Base-by-base conservation (phyloP, 2,888 invertebrate genomes). In the Epistrophe grossulariae region DNA sequence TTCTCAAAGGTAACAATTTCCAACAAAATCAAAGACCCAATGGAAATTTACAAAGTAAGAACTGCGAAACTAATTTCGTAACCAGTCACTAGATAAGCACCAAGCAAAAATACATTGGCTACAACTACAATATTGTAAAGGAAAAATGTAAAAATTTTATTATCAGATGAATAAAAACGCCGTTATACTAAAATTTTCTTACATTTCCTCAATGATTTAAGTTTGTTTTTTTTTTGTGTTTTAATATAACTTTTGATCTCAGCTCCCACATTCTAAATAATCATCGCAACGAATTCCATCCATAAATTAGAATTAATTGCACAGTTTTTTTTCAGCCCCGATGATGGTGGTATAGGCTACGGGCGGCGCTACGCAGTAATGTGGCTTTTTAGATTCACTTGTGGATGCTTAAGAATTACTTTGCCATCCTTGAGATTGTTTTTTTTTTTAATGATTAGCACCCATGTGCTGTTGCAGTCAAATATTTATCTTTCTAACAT, bases 231-330 rank as follows among this genome's bases (percentile, higher is more conserved):
- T 31, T 45, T 40, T 40, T 31, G 28, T 40, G 40, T 15, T 8
- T 19, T 2, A 13, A 15, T 19, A 15, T 24, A 24, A 35, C 35
- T 48, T 66, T 45, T 68, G 10, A 66, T 66, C 40, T 45, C 55
- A 40, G 52, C 68, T 70, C 83, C 83, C 79, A 79, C 79, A 79
- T 68, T 40, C 43, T 70, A 38, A 60, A 38, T 57, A 62, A 31
- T 45, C 55, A 68, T 52, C 68, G 24, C 48, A 70, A 57, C 24
- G 24, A 74, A 70, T 60, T 79, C 73, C 68, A 66, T 64, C 59
- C 72, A 82, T 82, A 72, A 83, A 83, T 78, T 68, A 48, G 59
- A 79, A 84, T 84, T 84, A 79, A 84, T 76, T 84, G 74, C 66
- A 68, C 68, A 73, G n/a, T 78, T 31, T 50, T 35, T 38, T 59